These are phyloP conservation scores for Cetonia aurata DNA, from an alignment of 2,888 invertebrate species.

Conservation along the genomic window DNA sequence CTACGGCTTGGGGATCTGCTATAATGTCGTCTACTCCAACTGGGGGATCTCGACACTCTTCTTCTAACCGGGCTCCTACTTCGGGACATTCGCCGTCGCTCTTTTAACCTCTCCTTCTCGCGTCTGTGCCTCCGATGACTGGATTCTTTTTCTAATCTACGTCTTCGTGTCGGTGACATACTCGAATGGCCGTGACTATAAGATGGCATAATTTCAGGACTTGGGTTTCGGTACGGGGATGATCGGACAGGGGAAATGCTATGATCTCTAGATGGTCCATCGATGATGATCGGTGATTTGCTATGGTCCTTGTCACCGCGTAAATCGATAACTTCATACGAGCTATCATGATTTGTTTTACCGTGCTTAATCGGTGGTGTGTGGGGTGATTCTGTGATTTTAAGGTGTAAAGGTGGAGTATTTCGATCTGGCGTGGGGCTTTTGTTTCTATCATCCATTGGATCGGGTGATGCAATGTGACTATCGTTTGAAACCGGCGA, in stretches of 20 bases:
- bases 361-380: slow-evolving; percentile 69
- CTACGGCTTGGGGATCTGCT: slow-evolving; percentile 62
- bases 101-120: slow-evolving; percentile 66
- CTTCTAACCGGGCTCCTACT: slow-evolving; percentile 73
- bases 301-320: slow-evolving; percentile 50
- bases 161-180: slow-evolving; percentile 63
- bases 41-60: slow-evolving; percentile 69
- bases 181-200: slow-evolving; percentile 56
- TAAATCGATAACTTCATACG: slow-evolving; percentile 50
- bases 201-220: slow-evolving; percentile 57
- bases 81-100: slow-evolving; percentile 70
- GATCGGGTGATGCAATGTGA: slow-evolving; percentile 64
- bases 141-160: slow-evolving; percentile 64
- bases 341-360: slow-evolving; percentile 44
- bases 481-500: slow-evolving; percentile 66
- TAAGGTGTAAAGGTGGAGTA: slow-evolving; percentile 45
- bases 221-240: slow-evolving; percentile 62
- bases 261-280: slow-evolving; percentile 51
- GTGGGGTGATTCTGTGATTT: slow-evolving; percentile 74
- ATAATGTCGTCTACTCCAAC: slow-evolving; percentile 68
- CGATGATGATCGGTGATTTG: slow-evolving; percentile 58
- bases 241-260: slow-evolving; percentile 55
- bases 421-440: slow-evolving; percentile 55
- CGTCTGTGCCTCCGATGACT: slow-evolving; percentile 66
- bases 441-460: slow-evolving; percentile 51